phyloP scores from a whole-genome alignment of 92 coral and sea anemone genomes.

The Porites divaricata region DNA sequence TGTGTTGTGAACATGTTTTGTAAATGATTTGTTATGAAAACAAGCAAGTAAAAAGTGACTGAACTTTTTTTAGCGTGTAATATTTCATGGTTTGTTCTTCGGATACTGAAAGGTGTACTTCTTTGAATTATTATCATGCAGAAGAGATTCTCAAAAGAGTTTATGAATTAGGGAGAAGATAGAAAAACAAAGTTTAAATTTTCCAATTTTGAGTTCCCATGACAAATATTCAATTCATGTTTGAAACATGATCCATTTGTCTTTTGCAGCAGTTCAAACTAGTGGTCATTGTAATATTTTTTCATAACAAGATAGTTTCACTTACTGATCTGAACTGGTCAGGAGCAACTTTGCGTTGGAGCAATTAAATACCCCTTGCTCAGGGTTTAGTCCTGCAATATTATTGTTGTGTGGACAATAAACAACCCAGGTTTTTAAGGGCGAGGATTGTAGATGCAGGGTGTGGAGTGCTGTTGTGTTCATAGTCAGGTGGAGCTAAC shows the following conservation, averaged over 20 bases:
- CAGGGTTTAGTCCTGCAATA: not conserved
- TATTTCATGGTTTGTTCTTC: not conserved
- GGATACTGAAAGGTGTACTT: not conserved
- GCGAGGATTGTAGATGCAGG: conserved; percentile 3
- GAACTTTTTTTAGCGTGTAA: not conserved
- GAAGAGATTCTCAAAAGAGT: too few species aligned
- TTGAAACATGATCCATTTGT: too few species aligned
- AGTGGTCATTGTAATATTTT: not conserved
- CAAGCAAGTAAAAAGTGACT: not conserved
- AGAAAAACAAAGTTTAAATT: too few species aligned
- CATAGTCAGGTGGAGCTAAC: conserved; percentile 3
- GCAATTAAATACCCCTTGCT: not conserved
- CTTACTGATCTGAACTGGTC: conserved; percentile 2
- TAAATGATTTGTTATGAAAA: not conserved
- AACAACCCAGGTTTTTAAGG: conserved; percentile 10
- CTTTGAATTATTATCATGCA: not conserved
- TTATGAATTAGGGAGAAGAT: too few species aligned
- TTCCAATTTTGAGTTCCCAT: too few species aligned
- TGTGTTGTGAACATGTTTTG: not conserved
- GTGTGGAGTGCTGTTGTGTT: conserved; percentile 33
- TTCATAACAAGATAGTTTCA: not conserved
- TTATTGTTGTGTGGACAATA: conserved; percentile 11
- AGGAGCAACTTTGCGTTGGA: not conserved
- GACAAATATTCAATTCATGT: too few species aligned
- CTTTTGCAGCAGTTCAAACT: not conserved